Percentiles rank a stretch among this genome's conserved stretches.
phyloP scores from a whole-genome alignment of 2,888 invertebrate species.

The Caenorhabditis virilis region DNA sequence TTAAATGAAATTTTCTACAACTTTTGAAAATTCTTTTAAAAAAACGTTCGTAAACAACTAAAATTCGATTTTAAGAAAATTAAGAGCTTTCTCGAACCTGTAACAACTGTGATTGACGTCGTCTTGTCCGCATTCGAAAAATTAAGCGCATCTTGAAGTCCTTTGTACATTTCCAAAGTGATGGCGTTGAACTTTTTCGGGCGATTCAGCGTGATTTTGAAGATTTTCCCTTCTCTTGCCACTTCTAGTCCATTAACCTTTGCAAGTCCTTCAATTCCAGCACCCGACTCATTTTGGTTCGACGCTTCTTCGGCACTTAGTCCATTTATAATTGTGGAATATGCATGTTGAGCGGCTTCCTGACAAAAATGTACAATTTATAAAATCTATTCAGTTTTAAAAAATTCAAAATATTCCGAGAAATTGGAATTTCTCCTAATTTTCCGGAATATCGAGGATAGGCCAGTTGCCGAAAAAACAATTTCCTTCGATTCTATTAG shows the following conservation, averaged over 20 bases:
- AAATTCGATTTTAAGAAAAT: no score
- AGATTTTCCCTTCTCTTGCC: conserved; percentile 55
- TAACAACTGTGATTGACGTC: conserved; percentile 78
- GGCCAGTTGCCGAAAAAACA: no score
- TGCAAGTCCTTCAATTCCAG: conserved; percentile 43
- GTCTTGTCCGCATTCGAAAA: conserved; percentile 74
- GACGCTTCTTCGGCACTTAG: conserved; percentile 63
- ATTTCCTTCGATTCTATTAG: no score
- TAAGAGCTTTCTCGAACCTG: conserved; percentile 71
- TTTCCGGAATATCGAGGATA: no score
- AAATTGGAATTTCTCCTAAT: no score
- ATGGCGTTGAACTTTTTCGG: conserved; percentile 65
- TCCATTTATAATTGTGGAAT: conserved; percentile 71
- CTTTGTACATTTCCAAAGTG: conserved; percentile 63
- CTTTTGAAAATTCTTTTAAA: no score
- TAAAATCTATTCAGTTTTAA: no score
- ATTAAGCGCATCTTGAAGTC: conserved; percentile 44
- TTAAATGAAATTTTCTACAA: no score
- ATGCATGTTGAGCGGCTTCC: conserved; percentile 72
- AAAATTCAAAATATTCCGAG: no score
- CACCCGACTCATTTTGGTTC: conserved; percentile 17
- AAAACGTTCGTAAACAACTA: no score
- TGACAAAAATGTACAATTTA: no score
- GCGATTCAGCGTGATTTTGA: conserved; percentile 60
- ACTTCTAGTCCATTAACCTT: conserved; percentile 41